A percentile compares a stretch with the other conserved stretches of the same genome.
phyloP scores from a whole-genome alignment of 2,113 vertebrate genomes.

The Salvelinus fontinalis region DNA sequence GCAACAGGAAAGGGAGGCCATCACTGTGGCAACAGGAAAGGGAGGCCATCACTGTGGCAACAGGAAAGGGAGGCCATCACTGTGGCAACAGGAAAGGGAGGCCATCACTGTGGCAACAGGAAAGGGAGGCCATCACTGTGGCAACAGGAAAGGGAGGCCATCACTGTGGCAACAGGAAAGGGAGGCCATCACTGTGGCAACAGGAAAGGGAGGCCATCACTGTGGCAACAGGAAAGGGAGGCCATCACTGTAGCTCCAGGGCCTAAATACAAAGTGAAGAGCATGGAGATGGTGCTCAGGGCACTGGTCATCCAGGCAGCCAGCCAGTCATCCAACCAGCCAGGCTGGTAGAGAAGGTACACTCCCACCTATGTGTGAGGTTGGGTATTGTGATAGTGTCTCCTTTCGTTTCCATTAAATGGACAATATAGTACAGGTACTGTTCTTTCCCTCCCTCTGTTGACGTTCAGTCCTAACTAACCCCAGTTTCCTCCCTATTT shows the following conservation, averaged over 20 bases:
- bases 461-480: neutral
- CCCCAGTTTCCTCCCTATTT: neutral
- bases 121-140: neutral
- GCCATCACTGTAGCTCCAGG: slow-evolving; percentile 22
- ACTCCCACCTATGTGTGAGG: no score
- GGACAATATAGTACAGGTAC: no score
- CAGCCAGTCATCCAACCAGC: neutral
- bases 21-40: no score
- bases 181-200: no score
- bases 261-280: slow-evolving; percentile 11
- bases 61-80: no score
- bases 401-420: no score
- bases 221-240: neutral
- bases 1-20: no score
- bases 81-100: no score
- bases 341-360: neutral
- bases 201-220: neutral
- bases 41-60: no score
- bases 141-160: slow-evolving; percentile 9
- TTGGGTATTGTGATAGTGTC: no score
- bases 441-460: neutral
- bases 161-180: no score
- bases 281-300: slow-evolving; percentile 16
- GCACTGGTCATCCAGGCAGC: neutral
- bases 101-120: neutral